A percentile compares a stretch with the other conserved stretches of the same genome.
These are phyloP conservation scores for Helicoverpa assulta DNA, from an alignment of 2,888 invertebrate genomes.

Conservation along the genomic window DNA sequence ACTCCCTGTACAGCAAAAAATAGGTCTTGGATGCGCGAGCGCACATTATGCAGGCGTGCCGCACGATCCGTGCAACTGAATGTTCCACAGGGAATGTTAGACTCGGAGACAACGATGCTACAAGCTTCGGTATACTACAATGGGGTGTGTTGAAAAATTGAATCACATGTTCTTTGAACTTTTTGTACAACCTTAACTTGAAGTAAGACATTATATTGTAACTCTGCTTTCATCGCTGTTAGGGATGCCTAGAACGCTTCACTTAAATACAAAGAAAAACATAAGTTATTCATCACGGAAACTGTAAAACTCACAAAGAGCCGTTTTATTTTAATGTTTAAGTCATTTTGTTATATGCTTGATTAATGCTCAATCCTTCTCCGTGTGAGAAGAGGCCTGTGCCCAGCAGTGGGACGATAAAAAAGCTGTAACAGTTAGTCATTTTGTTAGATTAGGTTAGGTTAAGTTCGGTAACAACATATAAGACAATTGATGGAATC, in stretches of 20 bases:
- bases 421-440: too few species aligned
- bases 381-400: too few species aligned
- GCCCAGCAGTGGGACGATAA: too few species aligned
- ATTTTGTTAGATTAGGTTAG: too few species aligned
- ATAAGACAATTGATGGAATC: neutral
- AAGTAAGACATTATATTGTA: slow-evolving; percentile 43
- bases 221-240: slow-evolving; percentile 9
- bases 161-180: slow-evolving; percentile 33
- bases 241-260: slow-evolving; percentile 9
- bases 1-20: slow-evolving; percentile 86
- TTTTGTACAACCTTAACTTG: slow-evolving; percentile 34
- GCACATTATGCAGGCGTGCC: slow-evolving; percentile 88
- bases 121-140: slow-evolving; percentile 51
- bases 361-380: too few species aligned
- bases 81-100: slow-evolving; percentile 65
- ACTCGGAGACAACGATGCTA: slow-evolving; percentile 58
- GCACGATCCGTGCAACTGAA: slow-evolving; percentile 80
- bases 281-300: neutral
- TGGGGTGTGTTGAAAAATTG: slow-evolving; percentile 33
- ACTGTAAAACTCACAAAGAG: neutral
- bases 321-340: neutral
- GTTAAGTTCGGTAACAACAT: neutral
- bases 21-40: slow-evolving; percentile 80
- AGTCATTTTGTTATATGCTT: too few species aligned
- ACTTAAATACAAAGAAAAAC: neutral